Base-by-base conservation (phyloP, 2,888 invertebrate genomes). In the Phortica magna region DNA sequence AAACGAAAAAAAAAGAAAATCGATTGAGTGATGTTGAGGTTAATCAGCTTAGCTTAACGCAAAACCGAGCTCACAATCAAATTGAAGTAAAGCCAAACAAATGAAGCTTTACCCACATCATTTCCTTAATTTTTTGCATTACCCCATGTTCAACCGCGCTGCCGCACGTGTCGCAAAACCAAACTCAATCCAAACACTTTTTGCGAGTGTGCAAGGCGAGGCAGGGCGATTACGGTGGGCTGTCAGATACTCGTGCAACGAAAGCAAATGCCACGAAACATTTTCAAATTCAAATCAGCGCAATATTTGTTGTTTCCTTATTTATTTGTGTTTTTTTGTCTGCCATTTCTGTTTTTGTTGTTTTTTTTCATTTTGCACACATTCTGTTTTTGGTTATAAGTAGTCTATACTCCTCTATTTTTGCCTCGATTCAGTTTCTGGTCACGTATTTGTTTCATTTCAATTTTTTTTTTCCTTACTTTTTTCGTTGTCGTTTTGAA, bases 231-330 rank as follows among this genome's bases (percentile, higher is more conserved):
- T n/a, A 53, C 61, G 61, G 19, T n/a, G 39, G 41, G 65, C 65
- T 17, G 39, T 5, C 31, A 65, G 31, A 39, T 14, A 39, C 14
- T 65, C 65, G 31, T 2, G 72, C 39, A 67, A 42, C 67, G 74
- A 76, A 71, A 76, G 41, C 83, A 87, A 85, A 85, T 84, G 87
- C 86, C 83, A 84, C 82, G 83, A 85, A 85, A 85, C 83, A 85
- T 85, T 85, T 85, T 85, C 87, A 85, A 85, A 85, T 85, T 85
- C 85, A 85, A 85, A 85, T 85, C 88, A 87, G 87, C 85, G 86
- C 88, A 84, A 85, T 83, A 83, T 85, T 76, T 82, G 84, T 81
- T 85, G 81, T 85, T 85, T 85, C 85, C 85, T 84, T 83, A 85
- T 84, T 83, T 76, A 82, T 82, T 82, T 78, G 64, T 80, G 70